Base-by-base conservation (phyloP, 2,888 invertebrate genomes). In the Vanessa cardui region DNA sequence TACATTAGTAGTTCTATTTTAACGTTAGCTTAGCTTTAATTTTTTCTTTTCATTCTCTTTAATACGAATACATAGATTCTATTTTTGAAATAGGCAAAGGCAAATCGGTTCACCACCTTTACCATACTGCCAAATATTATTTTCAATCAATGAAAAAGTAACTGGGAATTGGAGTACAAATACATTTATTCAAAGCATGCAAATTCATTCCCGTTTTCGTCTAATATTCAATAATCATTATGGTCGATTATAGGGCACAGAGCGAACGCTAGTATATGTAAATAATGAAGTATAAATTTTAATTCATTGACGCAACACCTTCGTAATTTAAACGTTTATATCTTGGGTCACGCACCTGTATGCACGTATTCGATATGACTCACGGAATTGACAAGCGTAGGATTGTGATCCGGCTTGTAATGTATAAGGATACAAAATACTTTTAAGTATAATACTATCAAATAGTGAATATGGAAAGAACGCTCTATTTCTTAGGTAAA, bases 1-100 rank as follows among this genome's bases (percentile, higher is more conserved):
- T 77, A 71, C 72, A 73, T 73, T 77, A 54, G 62, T 54, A 54
- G 33, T 16, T 9, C 9, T 16, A 31, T 31, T 26, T 26, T 52
- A 21, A 18, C 8, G 5, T 56, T 39, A 56, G 4, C 9, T 56
- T 18, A 9, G 1, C 1, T 56, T 56, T 56, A 3, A 12, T 16
- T 56, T 56, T 33, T 18, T 8, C 18, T 18, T 18, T 56, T 5
- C 15, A 16, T 15, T 16, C 6, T 9, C 12, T 20, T 12, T 12
- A 21, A 39, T 12, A 9, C 9, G 0, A 9, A 39, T 9, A 39
- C 26, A 12, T 39, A 9, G 12, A 39, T 12, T 39, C 1, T 39
- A 9, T 39, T 12, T 39, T 12, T 12, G 4, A 39, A 39, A 39
- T 12, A 9, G 12, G 39, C 12, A 12, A 39, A 12, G 12, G 4